Evolutionary conservation across 2,113 vertebrate species (phyloP), one percentile per base, ranked within the genome.

Genomic region (Tychaedon coryphoeus): DNA sequence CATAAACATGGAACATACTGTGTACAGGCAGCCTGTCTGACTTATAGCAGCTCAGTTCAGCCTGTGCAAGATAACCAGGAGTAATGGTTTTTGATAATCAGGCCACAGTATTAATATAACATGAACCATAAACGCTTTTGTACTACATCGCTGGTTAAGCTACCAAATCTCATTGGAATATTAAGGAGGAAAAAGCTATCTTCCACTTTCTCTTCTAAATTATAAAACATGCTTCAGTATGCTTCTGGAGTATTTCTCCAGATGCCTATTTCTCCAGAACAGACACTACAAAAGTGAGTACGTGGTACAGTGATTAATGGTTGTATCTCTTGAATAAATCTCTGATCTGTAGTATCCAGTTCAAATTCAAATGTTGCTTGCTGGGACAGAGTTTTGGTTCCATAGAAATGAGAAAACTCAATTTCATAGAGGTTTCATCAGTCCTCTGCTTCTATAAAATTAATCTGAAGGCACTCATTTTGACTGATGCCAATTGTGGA

Each of bases 51-150:
- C 94, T 97, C 81, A 4, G 84, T 95, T 97, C 97, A 97, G 97
- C 96, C 69, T 56, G 86, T 42, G 96, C 95, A 96, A 98, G 97
- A 98, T 97, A 98, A 98, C 97, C 96, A 98, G 97, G 97, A 98
- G 96, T 98, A 98, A 98, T 98, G 97, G 88, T 78, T 98, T 98
- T 98, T 98, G 97, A 98, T 98, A 98, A 98, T 98, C 98, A 98
- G 94, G 97, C 97, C 97, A 95, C 97, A 96, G 95, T 97, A 98
- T 98, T 98, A 98, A 98, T 98, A 98, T 98, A 98, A 98, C 97
- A 98, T 98, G 98, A 98, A 98, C 97, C 95, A 96, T 97, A 98
- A 98, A 97, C 92, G 97, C 95, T 97, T 97, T 97, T 97, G 95
- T 96, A 95, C 93, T 96, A 93, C 88, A 84, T 97, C 89, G 95